A percentile compares a stretch with the other conserved stretches of the same genome.
Conservation (phyloP, 2,888 invertebrate genomes). For the Platycheirus rosarum region DNA sequence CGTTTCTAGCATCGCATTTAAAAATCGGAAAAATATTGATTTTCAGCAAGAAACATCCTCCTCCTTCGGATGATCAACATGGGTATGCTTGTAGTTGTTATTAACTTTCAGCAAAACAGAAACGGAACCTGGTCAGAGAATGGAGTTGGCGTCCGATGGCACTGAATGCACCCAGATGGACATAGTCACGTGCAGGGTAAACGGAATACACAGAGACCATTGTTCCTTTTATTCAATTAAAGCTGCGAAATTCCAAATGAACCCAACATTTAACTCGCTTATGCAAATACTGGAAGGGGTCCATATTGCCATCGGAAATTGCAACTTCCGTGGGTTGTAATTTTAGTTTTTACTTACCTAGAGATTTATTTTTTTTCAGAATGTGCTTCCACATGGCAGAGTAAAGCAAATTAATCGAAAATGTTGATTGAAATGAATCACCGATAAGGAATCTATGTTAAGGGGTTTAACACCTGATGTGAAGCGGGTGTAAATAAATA, state of each 20-base stretch:
- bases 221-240: slow-evolving; percentile 31
- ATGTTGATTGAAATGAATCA: neutral
- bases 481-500: too few species aligned
- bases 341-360: slow-evolving; percentile 25
- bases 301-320: slow-evolving; percentile 63
- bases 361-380: neutral
- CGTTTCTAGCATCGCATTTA: neutral
- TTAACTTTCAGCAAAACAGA: slow-evolving; percentile 21
- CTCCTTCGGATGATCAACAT: too few species aligned
- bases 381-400: slow-evolving; percentile 1
- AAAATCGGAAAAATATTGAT: slow-evolving; percentile 11
- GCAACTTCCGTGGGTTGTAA: slow-evolving; percentile 57
- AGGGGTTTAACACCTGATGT: too few species aligned
- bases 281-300: slow-evolving; percentile 31
- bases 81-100: slow-evolving; percentile 20
- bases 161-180: neutral
- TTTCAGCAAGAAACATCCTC: too few species aligned
- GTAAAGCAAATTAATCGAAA: neutral
- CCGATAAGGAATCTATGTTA: too few species aligned
- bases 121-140: slow-evolving; percentile 20
- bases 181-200: slow-evolving; percentile 13
- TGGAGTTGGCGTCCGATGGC: neutral
- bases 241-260: slow-evolving; percentile 47
- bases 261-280: slow-evolving; percentile 46
- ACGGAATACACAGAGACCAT: neutral